phyloP scores from a whole-genome alignment of 2,888 invertebrate genomes.

The Apotomis capreana region DNA sequence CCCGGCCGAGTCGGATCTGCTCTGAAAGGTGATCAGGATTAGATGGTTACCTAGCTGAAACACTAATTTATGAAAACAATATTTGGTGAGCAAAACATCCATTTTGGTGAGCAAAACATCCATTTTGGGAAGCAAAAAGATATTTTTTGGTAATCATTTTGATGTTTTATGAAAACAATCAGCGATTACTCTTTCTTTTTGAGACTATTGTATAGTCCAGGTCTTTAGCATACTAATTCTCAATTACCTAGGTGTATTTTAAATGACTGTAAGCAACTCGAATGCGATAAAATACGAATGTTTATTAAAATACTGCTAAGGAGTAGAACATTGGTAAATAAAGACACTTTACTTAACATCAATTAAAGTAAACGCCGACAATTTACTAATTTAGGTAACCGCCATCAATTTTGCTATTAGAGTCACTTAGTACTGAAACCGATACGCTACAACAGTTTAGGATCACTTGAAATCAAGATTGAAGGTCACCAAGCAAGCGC shows the following conservation, averaged over 20 bases:
- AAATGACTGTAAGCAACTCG: neutral
- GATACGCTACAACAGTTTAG: slow-evolving; percentile 33
- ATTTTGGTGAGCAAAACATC: too few relatives aligned
- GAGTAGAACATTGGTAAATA: slow-evolving; percentile 15
- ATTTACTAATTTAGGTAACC: slow-evolving; percentile 37
- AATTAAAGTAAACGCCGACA: slow-evolving; percentile 31
- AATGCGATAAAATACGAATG: neutral
- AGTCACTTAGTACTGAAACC: slow-evolving; percentile 34
- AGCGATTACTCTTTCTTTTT: too few relatives aligned
- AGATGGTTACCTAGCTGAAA: too few relatives aligned
- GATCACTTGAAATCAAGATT: slow-evolving; percentile 46
- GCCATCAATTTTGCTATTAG: slow-evolving; percentile 31
- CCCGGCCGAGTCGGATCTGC: too few relatives aligned
- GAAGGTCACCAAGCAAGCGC: slow-evolving; percentile 56
- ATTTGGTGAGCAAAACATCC: too few relatives aligned
- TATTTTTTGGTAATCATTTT: too few relatives aligned
- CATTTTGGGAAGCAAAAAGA: too few relatives aligned
- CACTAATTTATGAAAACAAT: too few relatives aligned
- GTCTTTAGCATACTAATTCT: too few relatives aligned
- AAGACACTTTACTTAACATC: slow-evolving; percentile 6
- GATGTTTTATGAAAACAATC: too few relatives aligned
- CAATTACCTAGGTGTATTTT: neutral
- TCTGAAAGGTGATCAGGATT: too few relatives aligned
- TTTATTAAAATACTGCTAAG: neutral
- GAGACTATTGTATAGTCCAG: too few relatives aligned